These are phyloP conservation scores for Griposia aprilina DNA, from an alignment of 2,888 invertebrate genomes.

Conservation along the genomic window DNA sequence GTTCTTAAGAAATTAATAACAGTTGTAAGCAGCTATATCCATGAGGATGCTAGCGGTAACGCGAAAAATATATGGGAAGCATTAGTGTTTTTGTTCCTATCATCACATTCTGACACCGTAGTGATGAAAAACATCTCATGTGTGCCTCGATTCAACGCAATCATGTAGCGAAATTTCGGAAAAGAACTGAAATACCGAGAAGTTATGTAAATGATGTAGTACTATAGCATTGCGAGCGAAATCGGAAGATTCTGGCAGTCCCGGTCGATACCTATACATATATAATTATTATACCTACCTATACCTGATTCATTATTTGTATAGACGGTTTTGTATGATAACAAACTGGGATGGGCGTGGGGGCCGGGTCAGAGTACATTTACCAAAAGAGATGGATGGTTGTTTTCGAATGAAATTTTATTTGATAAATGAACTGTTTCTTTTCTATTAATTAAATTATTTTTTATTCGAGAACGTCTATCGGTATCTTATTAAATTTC, in stretches of 20 bases:
- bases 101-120: slow-evolving; percentile 39
- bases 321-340: slow-evolving; percentile 26
- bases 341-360: slow-evolving; percentile 23
- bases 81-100: slow-evolving; percentile 37
- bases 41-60: not conserved
- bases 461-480: too few species aligned
- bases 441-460: too few species aligned
- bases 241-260: not conserved
- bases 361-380: slow-evolving; percentile 13
- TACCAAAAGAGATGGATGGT: too few species aligned
- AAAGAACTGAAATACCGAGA: slow-evolving; percentile 9
- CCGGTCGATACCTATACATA: slow-evolving; percentile 22
- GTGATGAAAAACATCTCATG: slow-evolving; percentile 47
- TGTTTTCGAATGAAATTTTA: too few species aligned
- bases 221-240: not conserved
- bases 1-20: slow-evolving; percentile 20
- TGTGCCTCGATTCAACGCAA: slow-evolving; percentile 17
- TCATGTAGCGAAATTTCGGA: not conserved
- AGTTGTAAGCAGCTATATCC: slow-evolving; percentile 22
- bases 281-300: too few species aligned
- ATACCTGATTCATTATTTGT: slow-evolving; percentile 43
- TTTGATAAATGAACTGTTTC: too few species aligned
- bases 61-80: slow-evolving; percentile 37
- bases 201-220: not conserved
- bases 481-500: too few species aligned